These are phyloP conservation scores for Epiblema foenella DNA, from an alignment of 2,888 invertebrate genomes.

Conservation along the genomic window DNA sequence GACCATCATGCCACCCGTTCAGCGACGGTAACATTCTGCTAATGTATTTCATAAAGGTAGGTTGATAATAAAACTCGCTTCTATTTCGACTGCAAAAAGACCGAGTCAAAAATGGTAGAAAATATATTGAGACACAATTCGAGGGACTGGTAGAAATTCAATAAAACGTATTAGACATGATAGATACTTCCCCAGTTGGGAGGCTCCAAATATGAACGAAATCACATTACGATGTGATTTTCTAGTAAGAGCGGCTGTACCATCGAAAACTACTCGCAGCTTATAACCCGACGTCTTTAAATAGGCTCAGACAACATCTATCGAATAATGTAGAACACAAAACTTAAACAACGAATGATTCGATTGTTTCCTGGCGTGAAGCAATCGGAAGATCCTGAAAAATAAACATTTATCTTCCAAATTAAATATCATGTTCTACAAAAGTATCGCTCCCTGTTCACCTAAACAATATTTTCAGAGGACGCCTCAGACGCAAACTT, in stretches of 20 bases:
- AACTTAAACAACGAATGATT: slow-evolving; percentile 6
- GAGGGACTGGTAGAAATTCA: no score
- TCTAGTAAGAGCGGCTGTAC: no score
- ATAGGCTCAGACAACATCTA: neutral
- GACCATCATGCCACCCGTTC: slow-evolving; percentile 5
- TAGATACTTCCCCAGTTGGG: no score
- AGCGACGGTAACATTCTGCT: neutral
- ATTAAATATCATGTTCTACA: slow-evolving; percentile 17
- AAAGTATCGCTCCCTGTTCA: slow-evolving; percentile 4
- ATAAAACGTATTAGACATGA: no score
- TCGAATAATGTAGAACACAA: neutral
- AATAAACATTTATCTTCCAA: slow-evolving; percentile 16
- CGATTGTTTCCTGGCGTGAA: slow-evolving; percentile 19
- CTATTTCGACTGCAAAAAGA: no score
- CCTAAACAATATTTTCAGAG: slow-evolving; percentile 12
- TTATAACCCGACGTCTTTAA: neutral
- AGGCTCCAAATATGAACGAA: no score
- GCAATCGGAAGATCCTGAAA: neutral
- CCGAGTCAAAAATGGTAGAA: no score
- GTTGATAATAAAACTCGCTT: no score
- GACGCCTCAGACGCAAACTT: slow-evolving; percentile 1
- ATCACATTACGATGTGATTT: no score
- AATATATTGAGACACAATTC: no score
- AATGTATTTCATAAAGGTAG: neutral
- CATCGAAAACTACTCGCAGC: no score